Conservation (phyloP, 2,888 invertebrate genomes). For the Lithodes maja region DNA sequence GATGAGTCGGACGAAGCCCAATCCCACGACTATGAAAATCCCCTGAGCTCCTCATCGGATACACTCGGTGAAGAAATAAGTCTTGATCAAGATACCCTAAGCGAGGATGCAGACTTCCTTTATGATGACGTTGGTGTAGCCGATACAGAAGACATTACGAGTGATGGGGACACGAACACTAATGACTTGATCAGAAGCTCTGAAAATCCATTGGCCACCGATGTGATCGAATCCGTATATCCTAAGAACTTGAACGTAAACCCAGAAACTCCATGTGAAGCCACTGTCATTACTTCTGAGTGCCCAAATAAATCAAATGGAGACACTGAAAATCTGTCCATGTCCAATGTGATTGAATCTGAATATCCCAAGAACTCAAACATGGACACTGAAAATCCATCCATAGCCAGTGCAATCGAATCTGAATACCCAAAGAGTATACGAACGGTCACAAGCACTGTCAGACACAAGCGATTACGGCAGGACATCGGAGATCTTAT, state of each 20-base stretch:
- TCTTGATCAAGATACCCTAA: conserved; percentile 36
- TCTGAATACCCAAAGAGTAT: background rate
- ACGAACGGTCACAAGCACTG: conserved; percentile 39
- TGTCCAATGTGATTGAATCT: background rate
- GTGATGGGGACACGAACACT: background rate
- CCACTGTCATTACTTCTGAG: background rate
- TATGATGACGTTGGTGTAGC: conserved; percentile 42
- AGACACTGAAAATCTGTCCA: background rate
- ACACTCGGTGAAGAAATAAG: conserved; percentile 13
- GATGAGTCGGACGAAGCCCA: background rate
- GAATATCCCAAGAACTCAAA: background rate
- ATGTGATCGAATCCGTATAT: background rate
- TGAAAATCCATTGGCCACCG: background rate
- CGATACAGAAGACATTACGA: background rate
- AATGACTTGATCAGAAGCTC: background rate
- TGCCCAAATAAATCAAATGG: background rate
- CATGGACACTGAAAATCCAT: background rate
- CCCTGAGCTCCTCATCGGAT: background rate
- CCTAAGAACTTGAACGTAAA: background rate
- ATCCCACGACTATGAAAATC: too few relatives aligned
- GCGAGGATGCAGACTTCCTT: conserved; percentile 15
- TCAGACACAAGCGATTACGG: conserved; percentile 46
- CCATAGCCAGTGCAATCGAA: background rate
- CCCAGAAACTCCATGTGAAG: background rate
- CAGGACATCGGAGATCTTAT: conserved; percentile 64